Base-by-base conservation (phyloP, 2,888 invertebrate species). In the Xanthostigma xanthostigma region DNA sequence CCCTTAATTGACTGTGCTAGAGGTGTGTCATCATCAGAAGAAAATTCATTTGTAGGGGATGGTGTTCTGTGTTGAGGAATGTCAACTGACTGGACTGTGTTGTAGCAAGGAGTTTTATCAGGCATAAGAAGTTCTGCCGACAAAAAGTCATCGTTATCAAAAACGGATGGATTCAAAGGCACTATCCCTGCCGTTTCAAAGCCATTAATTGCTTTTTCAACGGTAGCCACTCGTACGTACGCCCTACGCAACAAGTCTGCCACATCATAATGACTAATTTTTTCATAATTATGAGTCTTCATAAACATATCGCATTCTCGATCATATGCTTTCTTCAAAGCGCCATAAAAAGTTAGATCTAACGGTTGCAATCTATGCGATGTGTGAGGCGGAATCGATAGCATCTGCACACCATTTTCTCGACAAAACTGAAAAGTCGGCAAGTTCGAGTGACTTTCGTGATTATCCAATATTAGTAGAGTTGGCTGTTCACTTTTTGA, bases 131-230 rank as follows among this genome's bases (percentile, higher is more conserved):
- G 41, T 50, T 38, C 44, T 38, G 48, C 48, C 11, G 40, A 52
- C n/a, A 55, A 33, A 54, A 59, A 59, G 50, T 58, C 55, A 53
- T 59, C 55, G 45, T 59, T 56, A 6, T 56, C 39, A 53, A 59
- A 59, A 41, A 57, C 49, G 44, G 46, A 46, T 41, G 57, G 59
- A 52, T 62, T 58, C 37, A 59, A 33, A 50, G 60, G 60, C 48
- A 53, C 54, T 49, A 61, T 62, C 42, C 60, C 61, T 46, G 59
- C 56, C 49, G 59, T 44, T 53, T 55, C 54, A 55, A 63, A 60
- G n/a, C 60, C 60, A 14, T 60, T 52, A 54, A 57, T 59, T 47
- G 53, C 59, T 57, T 63, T 61, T 36, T 51, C 56, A 43, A 62
- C 58, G 49, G 57, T 56, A 1, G 59, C 59, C 49, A 56, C 55